Conservation (phyloP, 2,888 invertebrate genomes). For the Leptinotarsa rubiginosa region DNA sequence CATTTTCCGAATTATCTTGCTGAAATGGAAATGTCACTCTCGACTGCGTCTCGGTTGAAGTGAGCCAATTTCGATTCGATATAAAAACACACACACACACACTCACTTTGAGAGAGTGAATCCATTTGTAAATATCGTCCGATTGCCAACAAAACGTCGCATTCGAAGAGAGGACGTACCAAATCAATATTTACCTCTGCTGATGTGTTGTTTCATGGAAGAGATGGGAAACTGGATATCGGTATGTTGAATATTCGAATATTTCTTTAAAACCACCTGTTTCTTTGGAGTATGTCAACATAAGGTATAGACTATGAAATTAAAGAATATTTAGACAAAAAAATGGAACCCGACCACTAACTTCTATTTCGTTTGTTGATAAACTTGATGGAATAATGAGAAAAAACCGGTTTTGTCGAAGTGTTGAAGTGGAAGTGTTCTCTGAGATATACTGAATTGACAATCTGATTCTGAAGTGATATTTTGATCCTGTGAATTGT, state of each 20-base stretch:
- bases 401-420: too few relatives aligned
- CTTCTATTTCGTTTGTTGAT: too few relatives aligned
- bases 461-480: too few relatives aligned
- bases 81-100: slow-evolving; percentile 12
- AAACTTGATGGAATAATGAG: too few relatives aligned
- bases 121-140: slow-evolving; percentile 16
- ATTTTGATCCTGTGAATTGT: too few relatives aligned
- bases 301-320: too few relatives aligned
- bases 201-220: slow-evolving; percentile 3
- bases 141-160: slow-evolving; percentile 22
- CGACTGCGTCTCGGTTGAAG: slow-evolving; percentile 11
- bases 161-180: slow-evolving; percentile 2
- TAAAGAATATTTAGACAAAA: too few relatives aligned
- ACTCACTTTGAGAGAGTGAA: slow-evolving; percentile 1
- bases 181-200: slow-evolving; percentile 10
- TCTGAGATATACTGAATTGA: too few relatives aligned
- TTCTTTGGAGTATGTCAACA: too few relatives aligned
- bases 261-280: too few relatives aligned
- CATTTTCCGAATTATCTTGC: background rate
- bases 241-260: background rate
- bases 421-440: too few relatives aligned
- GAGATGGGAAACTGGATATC: background rate
- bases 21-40: slow-evolving; percentile 13
- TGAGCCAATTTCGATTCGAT: slow-evolving; percentile 5
- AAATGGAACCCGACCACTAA: too few relatives aligned